Conservation (phyloP, 92 coral and sea anemone genomes). For the Paragorgia papillata region DNA sequence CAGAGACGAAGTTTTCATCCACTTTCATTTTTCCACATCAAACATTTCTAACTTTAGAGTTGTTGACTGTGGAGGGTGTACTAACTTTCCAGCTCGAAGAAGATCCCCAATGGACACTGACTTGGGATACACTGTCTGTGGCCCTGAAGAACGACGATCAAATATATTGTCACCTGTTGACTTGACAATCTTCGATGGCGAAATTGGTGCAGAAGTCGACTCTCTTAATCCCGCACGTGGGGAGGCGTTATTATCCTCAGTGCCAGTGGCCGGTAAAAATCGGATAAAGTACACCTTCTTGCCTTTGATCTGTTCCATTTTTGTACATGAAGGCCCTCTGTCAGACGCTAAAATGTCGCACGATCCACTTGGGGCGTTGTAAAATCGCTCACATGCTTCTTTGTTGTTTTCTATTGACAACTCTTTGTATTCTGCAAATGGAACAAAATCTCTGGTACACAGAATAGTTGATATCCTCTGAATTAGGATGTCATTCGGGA, state of each 20-base stretch:
- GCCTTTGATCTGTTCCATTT: conserved; percentile 45
- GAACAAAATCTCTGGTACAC: conserved; percentile 44
- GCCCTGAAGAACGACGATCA: not conserved
- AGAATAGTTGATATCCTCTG: conserved; percentile 36
- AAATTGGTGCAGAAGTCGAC: too few relatives aligned
- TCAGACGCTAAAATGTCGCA: too few relatives aligned
- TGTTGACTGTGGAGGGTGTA: conserved; percentile 33
- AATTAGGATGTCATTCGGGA: conserved; percentile 23
- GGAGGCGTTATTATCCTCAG: not conserved
- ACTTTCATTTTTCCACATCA: conserved; percentile 53
- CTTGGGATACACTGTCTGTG: conserved; percentile 14
- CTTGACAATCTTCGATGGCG: conserved; percentile 1
- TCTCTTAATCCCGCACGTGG: not conserved
- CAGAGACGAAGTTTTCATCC: conserved; percentile 41
- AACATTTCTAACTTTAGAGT: conserved; percentile 53
- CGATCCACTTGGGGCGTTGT: too few relatives aligned
- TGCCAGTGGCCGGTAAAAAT: conserved; percentile 22
- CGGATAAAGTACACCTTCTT: too few relatives aligned
- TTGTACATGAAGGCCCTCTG: conserved; percentile 53
- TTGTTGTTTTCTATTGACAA: conserved; percentile 36
- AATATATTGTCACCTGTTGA: not conserved
- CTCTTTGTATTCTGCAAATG: conserved; percentile 44
- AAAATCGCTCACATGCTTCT: too few relatives aligned
- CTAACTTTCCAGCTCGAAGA: conserved; percentile 14
- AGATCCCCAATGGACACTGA: conserved; percentile 30